A percentile compares a stretch with the other conserved stretches of the same genome.
Evolutionary conservation across 2,888 invertebrate genomes (phyloP).

Genomic region (Tortrix viridana): DNA sequence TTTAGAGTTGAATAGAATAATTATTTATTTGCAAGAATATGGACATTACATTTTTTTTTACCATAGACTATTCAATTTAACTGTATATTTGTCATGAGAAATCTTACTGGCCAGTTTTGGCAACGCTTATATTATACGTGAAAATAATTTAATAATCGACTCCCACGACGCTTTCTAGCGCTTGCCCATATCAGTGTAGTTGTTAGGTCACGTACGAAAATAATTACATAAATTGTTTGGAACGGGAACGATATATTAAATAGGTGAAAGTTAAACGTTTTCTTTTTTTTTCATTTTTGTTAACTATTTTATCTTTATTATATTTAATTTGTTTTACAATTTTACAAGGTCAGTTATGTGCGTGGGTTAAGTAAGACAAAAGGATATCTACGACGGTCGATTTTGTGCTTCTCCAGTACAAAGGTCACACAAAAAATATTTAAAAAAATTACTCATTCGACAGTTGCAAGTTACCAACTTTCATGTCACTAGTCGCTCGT

Average conservation of each 20-base stretch:
- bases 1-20: too few relatives aligned
- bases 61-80: too few relatives aligned
- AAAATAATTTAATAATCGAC: conserved; percentile 29
- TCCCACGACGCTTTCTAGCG: conserved; percentile 28
- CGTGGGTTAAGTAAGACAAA: too few relatives aligned
- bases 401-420: too few relatives aligned
- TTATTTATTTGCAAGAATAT: too few relatives aligned
- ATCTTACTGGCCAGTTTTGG: conserved; percentile 22
- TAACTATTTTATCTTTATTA: not conserved
- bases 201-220: conserved; percentile 11
- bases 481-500: too few relatives aligned
- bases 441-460: too few relatives aligned
- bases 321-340: not conserved
- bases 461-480: too few relatives aligned
- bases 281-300: not conserved
- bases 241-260: not conserved
- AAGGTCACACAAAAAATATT: too few relatives aligned
- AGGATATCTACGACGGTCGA: too few relatives aligned
- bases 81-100: conserved; percentile 3
- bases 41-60: too few relatives aligned
- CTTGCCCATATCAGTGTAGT: not conserved
- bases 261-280: conserved; percentile 4
- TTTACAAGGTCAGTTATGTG: not conserved
- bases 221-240: conserved; percentile 12
- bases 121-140: conserved; percentile 21